Base-by-base conservation (phyloP, 2,888 invertebrate species). In the Zaprionus bogoriensis region DNA sequence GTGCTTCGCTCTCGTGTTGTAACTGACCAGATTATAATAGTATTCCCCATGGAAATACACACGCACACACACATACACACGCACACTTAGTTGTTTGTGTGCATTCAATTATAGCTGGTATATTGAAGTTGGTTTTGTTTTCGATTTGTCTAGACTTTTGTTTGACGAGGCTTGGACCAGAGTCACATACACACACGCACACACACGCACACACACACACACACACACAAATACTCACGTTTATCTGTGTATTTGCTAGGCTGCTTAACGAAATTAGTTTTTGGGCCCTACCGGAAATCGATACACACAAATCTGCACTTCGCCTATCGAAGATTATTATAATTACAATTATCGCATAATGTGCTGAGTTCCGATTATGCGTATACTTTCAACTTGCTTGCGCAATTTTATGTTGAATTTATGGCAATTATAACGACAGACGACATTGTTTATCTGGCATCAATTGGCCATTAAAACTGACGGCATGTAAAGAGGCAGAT, bases 71-170 rank as follows among this genome's bases (percentile, higher is more conserved):
- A n/a, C 44, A 41, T 28, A n/a, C 44, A 45, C 61, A 9, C 45
- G 41, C 53, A 32, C 58, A 41, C 20, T 53, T 20, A 27, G 38
- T 70, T 76, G 74, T 68, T 67, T 74, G 77, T 81, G 79, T 76
- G 85, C 85, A 74, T 81, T 81, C 85, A 85, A 81, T 81, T 81
- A 81, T 81, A 65, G 80, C 61, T 64, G 66, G 70, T 52, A 79
- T 79, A 85, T 85, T 78, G 74, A 79, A 76, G 85, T 60, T 79
- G 52, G 79, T 69, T 81, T 85, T 85, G 85, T 81, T 81, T 81
- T 81, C 80, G 79, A 80, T 82, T 85, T 65, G 80, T 74, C 78
- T 68, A 79, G 83, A 79, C 82, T 60, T 52, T 62, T 82, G 82
- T 82, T 80, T 85, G 77, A 82, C 52, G 46, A 75, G 69, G 51